These are phyloP conservation scores for Chelon auratus DNA, from an alignment of 2,797 vertebrate genomes.

Conservation along the genomic window DNA sequence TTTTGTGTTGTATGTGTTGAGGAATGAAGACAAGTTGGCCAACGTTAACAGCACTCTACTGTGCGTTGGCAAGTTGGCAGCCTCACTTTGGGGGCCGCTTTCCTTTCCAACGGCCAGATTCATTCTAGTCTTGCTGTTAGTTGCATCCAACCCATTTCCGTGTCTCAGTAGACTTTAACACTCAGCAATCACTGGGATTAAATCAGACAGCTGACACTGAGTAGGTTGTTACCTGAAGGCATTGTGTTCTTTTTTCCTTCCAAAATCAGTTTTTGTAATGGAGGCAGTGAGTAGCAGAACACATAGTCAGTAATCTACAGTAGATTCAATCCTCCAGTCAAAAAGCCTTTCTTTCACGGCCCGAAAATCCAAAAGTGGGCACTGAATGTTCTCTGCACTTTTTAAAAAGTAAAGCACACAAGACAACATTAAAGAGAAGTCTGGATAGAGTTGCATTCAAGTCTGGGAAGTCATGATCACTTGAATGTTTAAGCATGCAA, in stretches of 20 bases:
- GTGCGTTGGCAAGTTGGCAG: slow-evolving; percentile 53
- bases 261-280: slow-evolving; percentile 38
- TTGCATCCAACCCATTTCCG: slow-evolving; percentile 51
- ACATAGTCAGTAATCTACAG: not conserved
- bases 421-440: slow-evolving; percentile 11
- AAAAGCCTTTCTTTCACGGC: not conserved
- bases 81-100: slow-evolving; percentile 38
- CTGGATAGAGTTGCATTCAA: slow-evolving; percentile 5
- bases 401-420: not conserved
- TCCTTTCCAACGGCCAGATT: slow-evolving; percentile 46
- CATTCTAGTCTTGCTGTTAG: slow-evolving; percentile 41
- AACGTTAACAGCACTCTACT: slow-evolving; percentile 54
- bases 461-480: slow-evolving; percentile 1
- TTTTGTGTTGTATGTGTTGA: slow-evolving; percentile 24
- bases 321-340: slow-evolving; percentile 22
- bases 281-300: slow-evolving; percentile 28
- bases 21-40: slow-evolving; percentile 42
- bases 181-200: slow-evolving; percentile 61
- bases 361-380: slow-evolving; percentile 7
- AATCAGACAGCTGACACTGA: slow-evolving; percentile 59
- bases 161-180: slow-evolving; percentile 53
- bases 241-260: slow-evolving; percentile 29
- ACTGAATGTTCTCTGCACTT: not conserved
- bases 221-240: slow-evolving; percentile 55
- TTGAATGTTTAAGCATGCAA: slow-evolving; percentile 26